Conservation (phyloP, 2,888 invertebrate genomes). For the Eustalomyia histrio region DNA sequence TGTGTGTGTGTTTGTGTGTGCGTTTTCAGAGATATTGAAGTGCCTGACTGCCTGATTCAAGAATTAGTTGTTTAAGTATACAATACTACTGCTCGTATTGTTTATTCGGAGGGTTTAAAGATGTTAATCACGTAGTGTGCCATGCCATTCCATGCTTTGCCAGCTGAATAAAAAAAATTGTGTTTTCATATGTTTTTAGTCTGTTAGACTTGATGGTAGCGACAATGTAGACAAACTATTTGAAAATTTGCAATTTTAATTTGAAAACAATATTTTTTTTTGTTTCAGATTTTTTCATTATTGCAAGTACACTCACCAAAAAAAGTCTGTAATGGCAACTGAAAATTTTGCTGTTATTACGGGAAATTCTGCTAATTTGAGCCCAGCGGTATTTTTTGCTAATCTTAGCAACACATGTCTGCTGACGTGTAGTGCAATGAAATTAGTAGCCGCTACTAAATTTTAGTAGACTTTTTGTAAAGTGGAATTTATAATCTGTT, state of each 20-base stretch:
- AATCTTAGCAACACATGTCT: too few relatives aligned
- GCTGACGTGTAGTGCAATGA: too few relatives aligned
- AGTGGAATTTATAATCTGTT: too few relatives aligned
- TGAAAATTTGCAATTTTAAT: conserved; percentile 65
- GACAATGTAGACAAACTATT: conserved; percentile 52
- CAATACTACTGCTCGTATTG: neutral
- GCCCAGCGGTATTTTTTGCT: too few relatives aligned
- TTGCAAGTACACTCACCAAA: too few relatives aligned
- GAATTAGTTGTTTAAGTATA: conserved; percentile 1
- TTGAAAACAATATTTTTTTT: conserved; percentile 41
- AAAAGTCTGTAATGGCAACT: too few relatives aligned
- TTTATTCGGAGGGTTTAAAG: conserved; percentile 36
- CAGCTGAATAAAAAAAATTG: conserved; percentile 43
- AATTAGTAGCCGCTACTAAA: too few relatives aligned
- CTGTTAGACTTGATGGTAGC: conserved; percentile 11
- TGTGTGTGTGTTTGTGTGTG: neutral
- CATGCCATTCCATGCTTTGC: conserved; percentile 40
- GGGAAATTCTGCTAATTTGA: too few relatives aligned
- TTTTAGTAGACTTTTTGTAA: too few relatives aligned
- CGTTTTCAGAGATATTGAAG: neutral
- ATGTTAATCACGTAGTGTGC: conserved; percentile 63
- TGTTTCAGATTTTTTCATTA: conserved; percentile 33
- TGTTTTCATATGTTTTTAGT: conserved; percentile 41
- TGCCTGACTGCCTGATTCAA: neutral
- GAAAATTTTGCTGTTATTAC: too few relatives aligned